Evolutionary conservation across 2,888 invertebrate genomes (phyloP).

Genomic region (Ceramica pisi): DNA sequence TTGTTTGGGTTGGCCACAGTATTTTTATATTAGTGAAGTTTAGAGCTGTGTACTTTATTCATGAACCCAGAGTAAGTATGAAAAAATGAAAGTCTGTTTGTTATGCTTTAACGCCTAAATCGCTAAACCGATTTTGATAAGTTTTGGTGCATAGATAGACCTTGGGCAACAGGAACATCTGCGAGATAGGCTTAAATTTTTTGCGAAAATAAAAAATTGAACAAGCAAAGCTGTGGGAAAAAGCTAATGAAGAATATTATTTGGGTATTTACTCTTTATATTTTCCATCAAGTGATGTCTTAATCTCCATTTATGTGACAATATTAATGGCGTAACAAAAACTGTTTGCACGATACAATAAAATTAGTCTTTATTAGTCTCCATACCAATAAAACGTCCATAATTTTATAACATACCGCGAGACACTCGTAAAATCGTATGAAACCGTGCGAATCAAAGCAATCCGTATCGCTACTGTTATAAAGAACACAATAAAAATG

Average conservation of each 20-base stretch:
- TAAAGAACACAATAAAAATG: slow-evolving; percentile 62
- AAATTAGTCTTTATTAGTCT: slow-evolving; percentile 52
- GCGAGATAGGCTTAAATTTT: too few species aligned
- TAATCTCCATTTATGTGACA: slow-evolving; percentile 33
- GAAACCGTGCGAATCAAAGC: slow-evolving; percentile 56
- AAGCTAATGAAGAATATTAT: background rate
- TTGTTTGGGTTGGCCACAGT: slow-evolving; percentile 23
- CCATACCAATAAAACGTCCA: slow-evolving; percentile 55
- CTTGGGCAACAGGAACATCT: too few species aligned
- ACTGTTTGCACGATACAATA: slow-evolving; percentile 45
- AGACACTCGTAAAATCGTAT: slow-evolving; percentile 59
- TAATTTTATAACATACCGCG: slow-evolving; percentile 48
- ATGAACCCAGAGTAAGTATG: background rate
- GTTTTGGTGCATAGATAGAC: too few species aligned
- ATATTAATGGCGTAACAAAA: slow-evolving; percentile 28
- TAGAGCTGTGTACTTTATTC: background rate
- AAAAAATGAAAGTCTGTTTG: too few species aligned
- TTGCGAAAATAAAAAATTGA: too few species aligned
- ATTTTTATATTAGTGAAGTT: slow-evolving; percentile 14
- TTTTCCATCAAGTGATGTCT: slow-evolving; percentile 11
- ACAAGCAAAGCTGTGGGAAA: too few species aligned
- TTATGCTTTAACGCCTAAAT: too few species aligned
- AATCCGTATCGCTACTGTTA: slow-evolving; percentile 52
- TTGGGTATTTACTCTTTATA: background rate
- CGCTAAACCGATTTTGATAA: too few species aligned